Evolutionary conservation across 2,113 vertebrate species (phyloP).

Genomic region (Cairina moschata): DNA sequence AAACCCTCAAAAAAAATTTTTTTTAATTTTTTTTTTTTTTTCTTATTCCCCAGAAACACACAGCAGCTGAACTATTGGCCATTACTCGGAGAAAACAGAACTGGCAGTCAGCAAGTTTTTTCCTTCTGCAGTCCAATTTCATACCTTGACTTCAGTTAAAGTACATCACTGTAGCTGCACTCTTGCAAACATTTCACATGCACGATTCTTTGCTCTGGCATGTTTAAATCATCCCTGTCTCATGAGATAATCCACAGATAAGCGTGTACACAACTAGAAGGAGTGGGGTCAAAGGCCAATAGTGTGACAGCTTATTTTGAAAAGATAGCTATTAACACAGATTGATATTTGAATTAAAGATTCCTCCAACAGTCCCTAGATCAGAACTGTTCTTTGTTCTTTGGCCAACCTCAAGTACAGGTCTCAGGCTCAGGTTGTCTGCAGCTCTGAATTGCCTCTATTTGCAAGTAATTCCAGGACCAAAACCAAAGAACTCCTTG

Average conservation of each 20-base stretch:
- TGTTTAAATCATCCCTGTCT: background rate
- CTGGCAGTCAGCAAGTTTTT: background rate
- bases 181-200: background rate
- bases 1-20: background rate
- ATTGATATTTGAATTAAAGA: background rate
- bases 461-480: background rate
- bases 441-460: background rate
- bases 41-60: background rate
- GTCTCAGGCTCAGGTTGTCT: background rate
- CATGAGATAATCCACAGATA: background rate
- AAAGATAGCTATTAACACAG: background rate
- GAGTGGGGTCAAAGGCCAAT: background rate
- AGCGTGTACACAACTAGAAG: background rate
- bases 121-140: background rate
- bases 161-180: background rate
- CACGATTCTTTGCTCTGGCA: background rate
- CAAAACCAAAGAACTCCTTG: background rate
- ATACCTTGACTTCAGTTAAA: background rate
- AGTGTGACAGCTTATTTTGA: background rate
- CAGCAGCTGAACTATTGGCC: background rate
- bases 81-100: background rate
- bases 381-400: background rate
- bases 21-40: background rate
- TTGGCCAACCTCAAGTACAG: background rate
- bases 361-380: background rate